phyloP scores from a whole-genome alignment of 2,797 vertebrate genomes.

The Austrolebias charrua region DNA sequence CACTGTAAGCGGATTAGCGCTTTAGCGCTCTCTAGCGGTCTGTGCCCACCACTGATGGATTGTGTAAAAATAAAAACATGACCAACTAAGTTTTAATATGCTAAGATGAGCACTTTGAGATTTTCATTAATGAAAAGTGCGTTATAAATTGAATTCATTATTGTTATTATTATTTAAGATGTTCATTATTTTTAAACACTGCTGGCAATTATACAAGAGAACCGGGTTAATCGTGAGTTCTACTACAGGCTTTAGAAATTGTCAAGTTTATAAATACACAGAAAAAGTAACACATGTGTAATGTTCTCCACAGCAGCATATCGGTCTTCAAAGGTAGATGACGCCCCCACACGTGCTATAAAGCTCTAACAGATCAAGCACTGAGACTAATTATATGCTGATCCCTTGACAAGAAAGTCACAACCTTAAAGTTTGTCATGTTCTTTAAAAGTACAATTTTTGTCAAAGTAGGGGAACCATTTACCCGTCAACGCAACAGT shows the following conservation, averaged over 20 bases:
- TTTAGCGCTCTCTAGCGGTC: too few relatives aligned
- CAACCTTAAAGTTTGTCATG: slow-evolving; percentile 43
- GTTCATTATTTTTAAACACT: too few relatives aligned
- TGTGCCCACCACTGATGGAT: too few relatives aligned
- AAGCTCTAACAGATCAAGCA: slow-evolving; percentile 53
- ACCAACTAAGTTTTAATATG: too few relatives aligned
- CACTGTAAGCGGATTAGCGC: too few relatives aligned
- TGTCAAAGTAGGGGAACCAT: slow-evolving; percentile 71
- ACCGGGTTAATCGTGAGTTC: not conserved
- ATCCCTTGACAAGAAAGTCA: slow-evolving; percentile 56
- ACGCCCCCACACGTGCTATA: slow-evolving; percentile 48
- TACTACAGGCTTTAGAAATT: slow-evolving; percentile 30
- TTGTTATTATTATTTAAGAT: too few relatives aligned
- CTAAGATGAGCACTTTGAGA: too few relatives aligned
- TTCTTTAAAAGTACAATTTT: slow-evolving; percentile 40
- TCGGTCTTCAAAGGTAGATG: slow-evolving; percentile 54
- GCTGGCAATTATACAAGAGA: too few relatives aligned
- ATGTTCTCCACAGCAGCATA: slow-evolving; percentile 46
- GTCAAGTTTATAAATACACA: slow-evolving; percentile 43
- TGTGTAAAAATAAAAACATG: too few relatives aligned
- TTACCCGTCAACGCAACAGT: slow-evolving; percentile 74
- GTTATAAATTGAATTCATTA: too few relatives aligned
- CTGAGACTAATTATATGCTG: slow-evolving; percentile 62
- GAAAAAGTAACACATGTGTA: slow-evolving; percentile 12
- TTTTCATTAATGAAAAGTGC: too few relatives aligned